Evolutionary conservation across 2,888 invertebrate species (phyloP), one percentile per base, ranked within the genome.

Genomic region (Archaeoteleia sp.): DNA sequence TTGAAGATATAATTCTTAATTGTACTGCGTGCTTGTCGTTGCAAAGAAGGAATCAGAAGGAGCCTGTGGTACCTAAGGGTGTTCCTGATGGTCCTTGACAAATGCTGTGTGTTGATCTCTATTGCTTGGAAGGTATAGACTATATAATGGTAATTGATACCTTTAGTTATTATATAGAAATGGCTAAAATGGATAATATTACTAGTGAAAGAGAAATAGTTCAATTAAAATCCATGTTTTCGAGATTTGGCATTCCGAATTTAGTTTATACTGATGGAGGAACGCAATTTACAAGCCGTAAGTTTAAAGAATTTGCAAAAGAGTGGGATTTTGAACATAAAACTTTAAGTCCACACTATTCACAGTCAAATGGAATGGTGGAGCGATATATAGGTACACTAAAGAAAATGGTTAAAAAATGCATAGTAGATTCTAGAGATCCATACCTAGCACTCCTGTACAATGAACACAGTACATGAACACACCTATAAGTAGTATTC

Each of bases 381-480:
- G 69, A 63, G 45, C 34, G 68, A 40, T 46, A 68, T 27, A 58
- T 74, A 3, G 67, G 60, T 25, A 72, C 55, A 3, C 53, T 73
- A n/a, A 71, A 75, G 48, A 68, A 55, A 15, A 45, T 72, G 35
- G 23, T 71, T 13, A 70, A 70, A 62, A 70, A 69, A 39, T 12
- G 48, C 32, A 30, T 46, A 27, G 23, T 40, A 20, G 58, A 65
- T 10, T 48, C 49, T 14, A 60, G 34, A 49, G 69, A 72, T 48
- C 14, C 57, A 5, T 25, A 35, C 14, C 9, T 62, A n/a, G 51
- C 39, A 7, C 15, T 70, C 10, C 45, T 74, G 13, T n/a, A n/a
- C n/a, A n/a, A n/a, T n/a, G n/a, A n/a, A n/a, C n/a, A n/a, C 68
- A 72, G 42, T 70, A 72, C 37, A 37, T 68, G 27, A 71, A 67